Conservation (phyloP, 2,113 vertebrate species). For the Sigmodon hispidus region DNA sequence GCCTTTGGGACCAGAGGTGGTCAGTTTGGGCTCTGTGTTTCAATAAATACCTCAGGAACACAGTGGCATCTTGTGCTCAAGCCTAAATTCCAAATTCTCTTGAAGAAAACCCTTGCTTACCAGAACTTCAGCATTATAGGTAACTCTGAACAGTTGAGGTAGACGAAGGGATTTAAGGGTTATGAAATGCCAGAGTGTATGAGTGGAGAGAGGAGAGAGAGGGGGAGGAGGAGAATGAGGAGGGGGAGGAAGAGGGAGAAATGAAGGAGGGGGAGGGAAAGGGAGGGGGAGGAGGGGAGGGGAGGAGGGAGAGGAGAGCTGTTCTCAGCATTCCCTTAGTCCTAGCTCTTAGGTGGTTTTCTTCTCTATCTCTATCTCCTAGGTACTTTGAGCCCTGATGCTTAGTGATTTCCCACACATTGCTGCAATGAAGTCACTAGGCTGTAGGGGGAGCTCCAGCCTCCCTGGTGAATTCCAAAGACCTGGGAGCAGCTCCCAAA, state of each 20-base stretch:
- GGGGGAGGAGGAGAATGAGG: background rate
- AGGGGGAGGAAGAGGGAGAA: too few species aligned
- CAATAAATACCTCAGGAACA: slow-evolving; percentile 21
- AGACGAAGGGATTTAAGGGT: slow-evolving; percentile 57
- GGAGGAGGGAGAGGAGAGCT: background rate
- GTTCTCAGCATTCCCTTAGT: background rate
- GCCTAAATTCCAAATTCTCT: background rate
- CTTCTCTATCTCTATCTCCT: background rate
- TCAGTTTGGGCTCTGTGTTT: background rate
- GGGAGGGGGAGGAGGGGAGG: too few species aligned
- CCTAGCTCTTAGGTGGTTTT: background rate
- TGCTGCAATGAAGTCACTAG: background rate
- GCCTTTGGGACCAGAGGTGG: background rate
- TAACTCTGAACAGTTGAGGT: slow-evolving; percentile 36
- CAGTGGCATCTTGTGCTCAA: slow-evolving; percentile 23
- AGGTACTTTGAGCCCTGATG: background rate
- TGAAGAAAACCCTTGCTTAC: slow-evolving; percentile 27
- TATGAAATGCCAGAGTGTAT: slow-evolving; percentile 7
- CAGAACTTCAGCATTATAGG: slow-evolving; percentile 45
- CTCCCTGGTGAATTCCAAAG: background rate
- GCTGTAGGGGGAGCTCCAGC: slow-evolving; percentile 40
- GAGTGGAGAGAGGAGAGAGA: too few species aligned
- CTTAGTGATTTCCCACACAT: background rate
- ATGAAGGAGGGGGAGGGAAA: background rate
- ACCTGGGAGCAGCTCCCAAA: background rate